Base-by-base conservation (phyloP, 2,113 vertebrate species). In the Scytalopus superciliaris region DNA sequence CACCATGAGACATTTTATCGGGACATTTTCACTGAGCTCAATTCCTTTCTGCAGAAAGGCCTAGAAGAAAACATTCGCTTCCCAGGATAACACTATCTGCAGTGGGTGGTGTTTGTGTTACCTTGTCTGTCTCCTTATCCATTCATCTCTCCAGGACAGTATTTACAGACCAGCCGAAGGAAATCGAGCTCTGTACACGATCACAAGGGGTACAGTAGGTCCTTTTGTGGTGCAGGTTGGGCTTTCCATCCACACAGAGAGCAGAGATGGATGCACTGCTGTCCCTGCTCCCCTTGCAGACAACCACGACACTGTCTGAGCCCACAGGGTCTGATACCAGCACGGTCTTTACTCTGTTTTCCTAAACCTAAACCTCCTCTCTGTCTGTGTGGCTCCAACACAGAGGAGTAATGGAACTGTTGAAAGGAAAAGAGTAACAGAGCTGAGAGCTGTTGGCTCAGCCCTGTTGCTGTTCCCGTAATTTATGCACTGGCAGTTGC, bases 341-440 rank as follows among this genome's bases (percentile, higher is more conserved):
- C 35, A 12, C 6, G 13, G 0, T 11, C 75, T 87, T 23, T 28
- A 39, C 37, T 67, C 86, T 52, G 16, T 25, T 74, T 74, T 40
- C 73, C 90, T n/a, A 14, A n/a, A 64, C 15, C 70, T 19, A 27
- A 67, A 18, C 52, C 52, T 81, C 76, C 60, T 55, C n/a, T 11
- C 14, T 5, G 39, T 45, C 74, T n/a, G 59, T 42, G 74, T 67
- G 66, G 27, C 47, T 89, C 52, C 74, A 69, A 69, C 70, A 72
- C 35, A 2, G 3, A 2, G n/a, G 30, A 75, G 62, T 50, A 30
- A 86, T 13, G 89, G 78, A 85, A 57, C 62, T 3, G 75, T 28
- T 95, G 94, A 96, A 93, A 97, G 90, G 87, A 49, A 83, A 85
- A 82, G 74, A 75, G 87, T 30, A 83, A 52, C 27, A 5, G 88